Conservation (phyloP, 2,797 vertebrate species). For the Arctocebus calabarensis region DNA sequence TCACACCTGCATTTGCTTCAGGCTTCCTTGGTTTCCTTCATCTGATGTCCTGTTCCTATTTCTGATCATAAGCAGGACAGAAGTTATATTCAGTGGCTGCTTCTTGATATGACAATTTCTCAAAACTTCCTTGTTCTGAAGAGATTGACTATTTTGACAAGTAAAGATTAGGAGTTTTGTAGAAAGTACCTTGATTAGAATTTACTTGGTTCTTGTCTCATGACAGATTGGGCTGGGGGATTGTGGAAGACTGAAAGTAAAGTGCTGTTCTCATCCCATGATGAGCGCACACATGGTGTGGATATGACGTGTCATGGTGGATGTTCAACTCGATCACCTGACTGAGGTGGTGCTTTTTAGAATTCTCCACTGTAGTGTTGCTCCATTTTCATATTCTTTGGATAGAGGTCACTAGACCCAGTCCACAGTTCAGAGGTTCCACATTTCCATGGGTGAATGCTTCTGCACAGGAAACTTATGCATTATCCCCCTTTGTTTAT, state of each 20-base stretch:
- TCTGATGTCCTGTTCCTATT: neutral
- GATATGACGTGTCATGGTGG: too few relatives aligned
- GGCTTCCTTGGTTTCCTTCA: neutral
- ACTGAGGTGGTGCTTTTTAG: too few relatives aligned
- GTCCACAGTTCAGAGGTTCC: rapidly evolving
- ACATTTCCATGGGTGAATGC: neutral
- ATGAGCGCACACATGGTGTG: neutral
- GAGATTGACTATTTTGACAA: neutral
- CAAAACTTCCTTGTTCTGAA: neutral
- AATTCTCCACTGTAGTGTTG: neutral
- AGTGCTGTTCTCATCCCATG: neutral
- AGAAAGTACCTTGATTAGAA: neutral
- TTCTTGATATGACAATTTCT: neutral
- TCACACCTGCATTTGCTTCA: neutral
- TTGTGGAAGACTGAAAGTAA: neutral
- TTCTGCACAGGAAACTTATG: neutral
- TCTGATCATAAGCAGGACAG: neutral
- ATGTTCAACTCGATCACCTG: neutral
- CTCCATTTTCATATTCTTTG: neutral
- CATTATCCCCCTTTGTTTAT: neutral
- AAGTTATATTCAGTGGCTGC: neutral
- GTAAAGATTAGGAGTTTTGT: neutral
- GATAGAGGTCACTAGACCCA: neutral
- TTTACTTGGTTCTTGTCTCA: neutral
- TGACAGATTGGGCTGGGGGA: neutral